phyloP scores from a whole-genome alignment of 2,888 invertebrate species.

The Perithous albicinctus region DNA sequence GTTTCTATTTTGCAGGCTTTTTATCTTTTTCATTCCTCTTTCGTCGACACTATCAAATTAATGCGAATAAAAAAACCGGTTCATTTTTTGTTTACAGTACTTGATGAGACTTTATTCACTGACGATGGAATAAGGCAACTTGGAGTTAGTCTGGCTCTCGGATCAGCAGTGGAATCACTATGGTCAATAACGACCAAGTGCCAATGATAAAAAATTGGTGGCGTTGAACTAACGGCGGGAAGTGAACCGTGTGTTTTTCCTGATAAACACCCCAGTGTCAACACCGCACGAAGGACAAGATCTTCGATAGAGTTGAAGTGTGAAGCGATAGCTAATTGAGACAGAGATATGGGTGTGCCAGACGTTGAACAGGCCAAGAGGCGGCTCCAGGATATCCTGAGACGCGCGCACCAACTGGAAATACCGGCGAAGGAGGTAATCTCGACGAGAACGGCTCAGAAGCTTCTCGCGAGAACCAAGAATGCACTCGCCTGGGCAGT shows the following conservation, averaged over 20 bases:
- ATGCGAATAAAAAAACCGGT: not conserved
- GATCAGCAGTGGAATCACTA: not conserved
- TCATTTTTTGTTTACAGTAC: not conserved
- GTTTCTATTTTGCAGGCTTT: too few relatives aligned
- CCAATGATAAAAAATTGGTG: not conserved
- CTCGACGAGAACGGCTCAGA: slow-evolving; percentile 78
- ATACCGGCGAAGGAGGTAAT: slow-evolving; percentile 78
- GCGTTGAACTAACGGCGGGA: slow-evolving; percentile 2
- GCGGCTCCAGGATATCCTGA: slow-evolving; percentile 78
- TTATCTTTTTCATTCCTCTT: too few relatives aligned
- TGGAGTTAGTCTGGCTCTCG: not conserved
- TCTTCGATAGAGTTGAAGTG: not conserved
- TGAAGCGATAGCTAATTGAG: not conserved
- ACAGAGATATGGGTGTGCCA: slow-evolving; percentile 74
- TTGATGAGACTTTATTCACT: not conserved
- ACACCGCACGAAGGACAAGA: not conserved
- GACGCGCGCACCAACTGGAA: slow-evolving; percentile 78
- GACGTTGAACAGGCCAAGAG: slow-evolving; percentile 79
- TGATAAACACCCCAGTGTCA: not conserved
- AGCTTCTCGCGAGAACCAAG: slow-evolving; percentile 78
- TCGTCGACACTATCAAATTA: not conserved
- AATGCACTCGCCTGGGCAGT: slow-evolving; percentile 77
- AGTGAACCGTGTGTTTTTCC: slow-evolving; percentile 1
- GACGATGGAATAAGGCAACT: not conserved
- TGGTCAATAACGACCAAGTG: not conserved